A percentile compares a stretch with the other conserved stretches of the same genome.
phyloP scores from a whole-genome alignment of 2,113 vertebrate species.

The Aegotheles bennettii region DNA sequence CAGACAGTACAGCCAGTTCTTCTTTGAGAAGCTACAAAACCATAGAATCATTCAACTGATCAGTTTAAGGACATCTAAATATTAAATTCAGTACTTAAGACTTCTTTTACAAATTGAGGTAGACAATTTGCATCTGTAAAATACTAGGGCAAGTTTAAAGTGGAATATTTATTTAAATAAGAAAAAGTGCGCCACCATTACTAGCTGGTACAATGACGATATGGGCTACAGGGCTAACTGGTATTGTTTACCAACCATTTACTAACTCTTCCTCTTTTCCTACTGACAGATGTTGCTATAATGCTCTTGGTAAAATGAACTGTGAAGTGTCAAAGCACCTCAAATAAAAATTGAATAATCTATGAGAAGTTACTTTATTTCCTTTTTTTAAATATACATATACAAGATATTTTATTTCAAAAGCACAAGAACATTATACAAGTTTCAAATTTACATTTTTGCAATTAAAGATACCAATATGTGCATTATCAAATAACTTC shows the following conservation, averaged over 20 bases:
- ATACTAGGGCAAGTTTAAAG: background rate
- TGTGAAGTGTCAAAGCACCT: background rate
- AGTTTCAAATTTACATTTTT: conserved; percentile 82
- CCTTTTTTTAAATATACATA: conserved; percentile 79
- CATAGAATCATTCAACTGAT: background rate
- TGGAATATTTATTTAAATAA: background rate
- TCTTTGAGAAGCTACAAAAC: background rate
- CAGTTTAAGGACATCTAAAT: background rate
- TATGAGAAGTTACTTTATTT: conserved; percentile 71
- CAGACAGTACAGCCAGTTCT: background rate
- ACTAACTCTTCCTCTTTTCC: background rate
- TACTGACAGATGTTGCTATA: background rate
- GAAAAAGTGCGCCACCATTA: background rate
- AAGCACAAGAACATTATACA: conserved; percentile 81
- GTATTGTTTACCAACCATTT: background rate
- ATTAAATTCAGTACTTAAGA: background rate
- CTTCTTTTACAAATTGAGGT: background rate
- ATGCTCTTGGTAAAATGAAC: background rate
- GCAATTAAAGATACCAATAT: conserved; percentile 77
- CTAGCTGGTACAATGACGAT: background rate
- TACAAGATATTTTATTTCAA: conserved; percentile 80
- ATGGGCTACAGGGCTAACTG: background rate
- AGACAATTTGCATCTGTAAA: background rate
- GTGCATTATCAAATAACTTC: conserved; percentile 74
- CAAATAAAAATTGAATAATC: conserved; percentile 53